These are phyloP conservation scores for Pygmarrhopalites habei DNA, from an alignment of 1,140 invertebrate genomes.

Conservation along the genomic window DNA sequence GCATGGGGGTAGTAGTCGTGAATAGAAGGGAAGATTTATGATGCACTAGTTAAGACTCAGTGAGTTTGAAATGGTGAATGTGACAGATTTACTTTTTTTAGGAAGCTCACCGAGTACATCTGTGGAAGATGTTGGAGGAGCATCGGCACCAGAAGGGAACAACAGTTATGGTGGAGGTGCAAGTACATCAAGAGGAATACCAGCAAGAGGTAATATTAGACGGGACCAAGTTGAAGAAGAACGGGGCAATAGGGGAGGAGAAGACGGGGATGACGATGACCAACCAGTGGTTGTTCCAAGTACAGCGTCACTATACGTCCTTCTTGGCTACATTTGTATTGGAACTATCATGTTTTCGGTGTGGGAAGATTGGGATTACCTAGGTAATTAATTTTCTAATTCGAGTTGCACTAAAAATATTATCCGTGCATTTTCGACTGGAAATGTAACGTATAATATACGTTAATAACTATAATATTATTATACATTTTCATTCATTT, in stretches of 20 bases:
- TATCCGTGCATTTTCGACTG: too few relatives aligned
- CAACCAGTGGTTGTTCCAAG: slow-evolving; percentile 70
- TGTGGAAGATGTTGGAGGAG: slow-evolving; percentile 40
- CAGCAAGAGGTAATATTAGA: slow-evolving; percentile 38
- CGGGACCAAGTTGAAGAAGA: neutral
- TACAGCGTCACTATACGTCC: slow-evolving; percentile 88
- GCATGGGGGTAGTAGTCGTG: too few relatives aligned
- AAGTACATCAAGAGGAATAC: slow-evolving; percentile 41
- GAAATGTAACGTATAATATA: too few relatives aligned
- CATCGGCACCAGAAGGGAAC: slow-evolving; percentile 40
- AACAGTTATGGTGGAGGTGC: neutral
- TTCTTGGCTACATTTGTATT: slow-evolving; percentile 78
- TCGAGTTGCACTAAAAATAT: too few relatives aligned
- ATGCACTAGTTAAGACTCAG: too few relatives aligned
- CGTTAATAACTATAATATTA: too few relatives aligned
- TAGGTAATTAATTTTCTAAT: too few relatives aligned
- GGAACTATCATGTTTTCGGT: slow-evolving; percentile 89
- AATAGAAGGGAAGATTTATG: too few relatives aligned
- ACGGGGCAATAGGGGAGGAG: neutral
- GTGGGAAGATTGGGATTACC: slow-evolving; percentile 87
- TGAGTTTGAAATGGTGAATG: too few relatives aligned
- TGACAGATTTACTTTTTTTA: too few relatives aligned
- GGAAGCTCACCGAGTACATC: neutral
- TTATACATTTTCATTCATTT: too few relatives aligned
- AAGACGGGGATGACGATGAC: slow-evolving; percentile 33